Evolutionary conservation across 2,888 invertebrate genomes (phyloP), one percentile per base, ranked within the genome.

Genomic region (Dione juno): DNA sequence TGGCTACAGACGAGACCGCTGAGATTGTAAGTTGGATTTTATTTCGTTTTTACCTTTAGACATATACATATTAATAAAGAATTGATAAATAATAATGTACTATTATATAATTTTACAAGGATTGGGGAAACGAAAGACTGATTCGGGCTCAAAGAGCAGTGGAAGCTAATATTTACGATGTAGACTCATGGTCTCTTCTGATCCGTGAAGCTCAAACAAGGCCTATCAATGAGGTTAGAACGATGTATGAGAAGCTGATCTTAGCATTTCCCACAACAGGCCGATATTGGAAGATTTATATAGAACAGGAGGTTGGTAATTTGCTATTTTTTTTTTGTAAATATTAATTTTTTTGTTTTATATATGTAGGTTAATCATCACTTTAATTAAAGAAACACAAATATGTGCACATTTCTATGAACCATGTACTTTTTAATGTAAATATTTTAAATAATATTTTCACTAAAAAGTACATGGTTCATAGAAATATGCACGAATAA

Each of bases 221-320:
- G 75, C 95, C 96, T 74, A 97, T 98, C 63, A 97, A 97, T 69
- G 98, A 99, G 86, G 98, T 99, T 7, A 94, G 99, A 59, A 94
- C 96, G 0, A 95, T 99, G 79, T 99, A 99, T 84, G 99, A 99
- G 88, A 97, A 97, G 79, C 94, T 99, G n/a, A 97, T 99, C 0
- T 92, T 95, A 1, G 97, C 98, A 8, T 99, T 99, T 84, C 99
- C 99, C 0, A 98, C 98, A 45, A 97, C 99, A 7, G 99, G 99
- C 2, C 95, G 99, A 70, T 99, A 97, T 87, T 99, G 99, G 99
- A 98, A 99, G 92, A 97, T 99, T 79, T 99, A 98, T 91, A 99
- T 99, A 79, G 99, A 99, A 85, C 98, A 98, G 92, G 99, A 99
- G 96, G 97, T 97, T 89, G 83, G 80, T 78, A 37, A 13, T 5